Percentiles rank a stretch among this genome's conserved stretches.
Evolutionary conservation across 2,888 invertebrate genomes (phyloP).

Genomic region (Pseudanteris insignis): DNA sequence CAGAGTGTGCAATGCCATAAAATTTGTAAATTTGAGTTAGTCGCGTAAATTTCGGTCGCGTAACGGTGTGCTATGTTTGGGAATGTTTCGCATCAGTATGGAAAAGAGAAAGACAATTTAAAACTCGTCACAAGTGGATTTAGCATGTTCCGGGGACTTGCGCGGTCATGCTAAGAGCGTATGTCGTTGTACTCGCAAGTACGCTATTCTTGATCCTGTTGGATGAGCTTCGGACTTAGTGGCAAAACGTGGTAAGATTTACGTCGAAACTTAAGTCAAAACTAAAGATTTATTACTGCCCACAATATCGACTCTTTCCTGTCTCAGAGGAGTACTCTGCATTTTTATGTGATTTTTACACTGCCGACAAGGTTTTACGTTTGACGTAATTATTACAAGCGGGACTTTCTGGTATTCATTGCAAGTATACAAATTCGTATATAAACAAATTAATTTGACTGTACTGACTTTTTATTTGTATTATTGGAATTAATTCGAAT

Average conservation of each 20-base stretch:
- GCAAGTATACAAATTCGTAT: too few relatives aligned
- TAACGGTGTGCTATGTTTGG: conserved; percentile 33
- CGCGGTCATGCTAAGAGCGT: conserved; percentile 44
- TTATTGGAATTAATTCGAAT: too few relatives aligned
- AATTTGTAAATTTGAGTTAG: too few relatives aligned
- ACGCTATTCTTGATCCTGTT: conserved; percentile 60
- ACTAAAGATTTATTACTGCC: conserved; percentile 63
- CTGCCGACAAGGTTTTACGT: conserved; percentile 20
- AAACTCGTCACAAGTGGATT: conserved; percentile 63
- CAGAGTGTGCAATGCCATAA: background rate
- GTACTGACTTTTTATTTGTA: too few relatives aligned
- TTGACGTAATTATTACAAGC: conserved; percentile 34
- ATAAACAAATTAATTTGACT: too few relatives aligned
- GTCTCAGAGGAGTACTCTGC: conserved; percentile 50
- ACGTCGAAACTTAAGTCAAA: conserved; percentile 63
- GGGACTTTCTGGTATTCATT: background rate
- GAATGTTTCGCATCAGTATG: conserved; percentile 53
- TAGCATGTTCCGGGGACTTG: conserved; percentile 50
- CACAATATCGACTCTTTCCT: conserved; percentile 41
- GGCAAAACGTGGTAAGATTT: conserved; percentile 67
- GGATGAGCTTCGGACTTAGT: conserved; percentile 65
- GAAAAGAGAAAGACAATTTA: conserved; percentile 53
- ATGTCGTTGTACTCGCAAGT: conserved; percentile 50
- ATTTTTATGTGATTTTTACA: conserved; percentile 50
- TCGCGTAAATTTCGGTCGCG: conserved; percentile 9